phyloP scores from a whole-genome alignment of 2,888 invertebrate genomes.

The Volucella bombylans region DNA sequence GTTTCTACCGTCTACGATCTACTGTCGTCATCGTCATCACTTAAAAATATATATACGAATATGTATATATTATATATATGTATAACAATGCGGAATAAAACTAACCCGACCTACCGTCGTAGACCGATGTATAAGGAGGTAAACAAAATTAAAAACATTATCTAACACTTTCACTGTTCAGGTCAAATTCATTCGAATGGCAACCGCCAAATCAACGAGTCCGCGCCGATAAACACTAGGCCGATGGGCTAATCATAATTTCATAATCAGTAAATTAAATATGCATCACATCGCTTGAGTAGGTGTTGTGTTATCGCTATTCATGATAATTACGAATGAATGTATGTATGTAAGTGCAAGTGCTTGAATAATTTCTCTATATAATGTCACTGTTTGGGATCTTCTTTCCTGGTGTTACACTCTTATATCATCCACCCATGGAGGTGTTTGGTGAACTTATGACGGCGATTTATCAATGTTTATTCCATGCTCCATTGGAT shows the following conservation, averaged over 20 bases:
- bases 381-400: conserved; percentile 21
- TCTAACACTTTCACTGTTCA: conserved; percentile 68
- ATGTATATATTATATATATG: too few relatives aligned
- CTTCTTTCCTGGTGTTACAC: conserved; percentile 44
- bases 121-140: conserved; percentile 15
- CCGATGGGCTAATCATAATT: conserved; percentile 53
- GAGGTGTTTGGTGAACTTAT: neutral
- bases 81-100: too few relatives aligned
- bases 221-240: conserved; percentile 3
- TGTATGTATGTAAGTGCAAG: neutral
- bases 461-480: neutral
- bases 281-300: conserved; percentile 38
- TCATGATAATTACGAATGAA: conserved; percentile 45
- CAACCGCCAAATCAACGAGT: conserved; percentile 1
- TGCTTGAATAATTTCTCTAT: neutral
- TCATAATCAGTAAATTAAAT: conserved; percentile 38
- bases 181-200: conserved; percentile 36
- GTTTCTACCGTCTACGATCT: conserved; percentile 10
- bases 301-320: conserved; percentile 13
- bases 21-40: neutral
- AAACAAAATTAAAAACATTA: conserved; percentile 60
- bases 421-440: conserved; percentile 60
- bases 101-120: neutral
- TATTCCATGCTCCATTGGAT: neutral
- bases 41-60: neutral